Conservation (phyloP, 2,797 vertebrate genomes). For the Sebastes minor region DNA sequence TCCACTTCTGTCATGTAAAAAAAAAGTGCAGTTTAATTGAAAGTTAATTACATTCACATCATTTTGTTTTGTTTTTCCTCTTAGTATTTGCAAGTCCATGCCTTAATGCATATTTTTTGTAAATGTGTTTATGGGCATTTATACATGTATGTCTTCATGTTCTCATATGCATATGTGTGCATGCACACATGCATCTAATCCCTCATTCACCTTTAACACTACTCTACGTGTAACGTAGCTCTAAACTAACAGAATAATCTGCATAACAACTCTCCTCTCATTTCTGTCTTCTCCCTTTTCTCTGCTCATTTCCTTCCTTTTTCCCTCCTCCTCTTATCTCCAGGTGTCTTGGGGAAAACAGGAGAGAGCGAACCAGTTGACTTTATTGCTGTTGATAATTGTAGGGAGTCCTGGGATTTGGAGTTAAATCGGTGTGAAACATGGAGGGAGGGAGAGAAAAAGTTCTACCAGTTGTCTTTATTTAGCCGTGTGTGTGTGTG, state of each 20-base stretch:
- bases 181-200: not conserved
- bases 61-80: not conserved
- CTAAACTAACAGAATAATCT: not conserved
- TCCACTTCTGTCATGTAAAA: not conserved
- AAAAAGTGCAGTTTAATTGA: not conserved
- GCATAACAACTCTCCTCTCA: not conserved
- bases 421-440: constrained; percentile 27
- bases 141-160: not conserved
- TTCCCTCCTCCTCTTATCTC: not conserved
- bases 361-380: constrained; percentile 25
- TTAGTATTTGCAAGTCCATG: not conserved
- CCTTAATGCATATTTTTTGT: not conserved
- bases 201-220: not conserved
- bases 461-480: not conserved
- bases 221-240: not conserved
- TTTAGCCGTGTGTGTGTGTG: not conserved
- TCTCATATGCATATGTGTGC: not conserved
- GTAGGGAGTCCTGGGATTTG: constrained; percentile 30
- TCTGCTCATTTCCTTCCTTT: not conserved
- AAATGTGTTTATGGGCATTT: not conserved
- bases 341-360: constrained; percentile 10
- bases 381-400: constrained; percentile 39
- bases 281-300: constrained; percentile 35
- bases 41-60: not conserved
- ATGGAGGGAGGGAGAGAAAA: not conserved